These are phyloP conservation scores for Crossocerus cetratus DNA, from an alignment of 2,888 invertebrate genomes.

Conservation along the genomic window DNA sequence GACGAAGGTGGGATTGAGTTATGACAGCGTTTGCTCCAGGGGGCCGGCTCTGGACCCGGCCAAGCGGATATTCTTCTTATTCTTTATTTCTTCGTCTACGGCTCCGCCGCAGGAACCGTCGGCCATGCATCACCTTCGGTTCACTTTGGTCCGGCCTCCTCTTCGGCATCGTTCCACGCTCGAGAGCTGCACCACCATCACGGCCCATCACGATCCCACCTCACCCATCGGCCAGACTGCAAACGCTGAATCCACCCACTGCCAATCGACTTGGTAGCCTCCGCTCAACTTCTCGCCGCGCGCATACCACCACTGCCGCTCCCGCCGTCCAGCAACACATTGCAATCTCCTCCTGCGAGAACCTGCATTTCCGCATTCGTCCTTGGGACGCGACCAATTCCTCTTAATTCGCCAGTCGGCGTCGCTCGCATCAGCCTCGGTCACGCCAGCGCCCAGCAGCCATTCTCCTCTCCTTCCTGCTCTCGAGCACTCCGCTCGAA, in stretches of 20 bases:
- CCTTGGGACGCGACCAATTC: too few relatives aligned
- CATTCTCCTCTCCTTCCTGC: not conserved
- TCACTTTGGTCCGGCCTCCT: slow-evolving; percentile 73
- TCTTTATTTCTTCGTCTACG: slow-evolving; percentile 72
- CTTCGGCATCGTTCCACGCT: slow-evolving; percentile 61
- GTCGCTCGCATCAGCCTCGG: not conserved
- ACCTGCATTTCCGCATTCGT: too few relatives aligned
- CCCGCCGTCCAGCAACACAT: too few relatives aligned
- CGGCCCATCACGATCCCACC: slow-evolving; percentile 70
- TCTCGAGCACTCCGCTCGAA: not conserved
- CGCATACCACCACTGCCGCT: too few relatives aligned
- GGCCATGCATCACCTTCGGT: slow-evolving; percentile 76
- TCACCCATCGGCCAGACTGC: slow-evolving; percentile 55
- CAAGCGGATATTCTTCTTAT: slow-evolving; percentile 75
- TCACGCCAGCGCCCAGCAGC: too few relatives aligned
- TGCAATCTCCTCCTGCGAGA: too few relatives aligned
- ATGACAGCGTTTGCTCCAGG: slow-evolving; percentile 77
- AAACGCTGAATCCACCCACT: slow-evolving; percentile 74
- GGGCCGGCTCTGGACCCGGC: slow-evolving; percentile 72
- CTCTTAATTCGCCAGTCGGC: too few relatives aligned
- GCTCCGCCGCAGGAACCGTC: slow-evolving; percentile 70
- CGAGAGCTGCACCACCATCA: slow-evolving; percentile 56
- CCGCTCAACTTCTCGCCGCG: too few relatives aligned
- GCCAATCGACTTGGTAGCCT: slow-evolving; percentile 18
- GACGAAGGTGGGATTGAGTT: slow-evolving; percentile 77